Percentiles rank a stretch among this genome's conserved stretches.
These are phyloP conservation scores for Paracentrotus lividus DNA, from an alignment of 53 echinoderm and acorn worm species.

Conservation along the genomic window DNA sequence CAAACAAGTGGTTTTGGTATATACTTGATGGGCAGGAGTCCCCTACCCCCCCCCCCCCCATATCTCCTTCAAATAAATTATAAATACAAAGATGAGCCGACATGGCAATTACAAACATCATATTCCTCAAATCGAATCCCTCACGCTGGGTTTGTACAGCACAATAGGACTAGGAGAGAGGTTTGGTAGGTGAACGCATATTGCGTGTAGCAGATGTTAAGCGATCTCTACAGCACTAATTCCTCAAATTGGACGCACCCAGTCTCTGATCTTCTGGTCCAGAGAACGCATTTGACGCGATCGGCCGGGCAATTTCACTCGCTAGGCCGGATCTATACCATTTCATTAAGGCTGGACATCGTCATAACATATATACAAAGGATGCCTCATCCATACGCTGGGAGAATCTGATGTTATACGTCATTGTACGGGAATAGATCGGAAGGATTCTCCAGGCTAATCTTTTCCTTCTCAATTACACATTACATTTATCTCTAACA, in stretches of 20 bases:
- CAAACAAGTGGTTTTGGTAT: conserved; percentile 63
- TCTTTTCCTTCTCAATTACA: not conserved
- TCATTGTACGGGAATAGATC: not conserved
- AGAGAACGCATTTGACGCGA: conserved; percentile 49
- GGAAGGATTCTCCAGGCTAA: not conserved
- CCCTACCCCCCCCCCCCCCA: not conserved
- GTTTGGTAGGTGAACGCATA: not conserved
- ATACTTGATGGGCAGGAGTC: not conserved
- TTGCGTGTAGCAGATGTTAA: conserved; percentile 57
- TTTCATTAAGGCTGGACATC: not conserved
- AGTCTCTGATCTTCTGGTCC: conserved; percentile 59
- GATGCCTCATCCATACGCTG: not conserved
- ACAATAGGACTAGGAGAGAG: conserved; percentile 35
- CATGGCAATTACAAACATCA: conserved; percentile 56
- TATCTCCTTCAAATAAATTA: conserved; percentile 26
- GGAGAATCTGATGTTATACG: not conserved
- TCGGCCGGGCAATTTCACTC: conserved; percentile 20
- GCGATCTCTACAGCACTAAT: conserved; percentile 62
- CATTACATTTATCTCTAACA: not conserved
- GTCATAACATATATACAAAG: conserved; percentile 19
- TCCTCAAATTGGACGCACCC: conserved; percentile 52
- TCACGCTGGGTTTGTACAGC: conserved; percentile 23
- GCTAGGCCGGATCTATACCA: conserved; percentile 26
- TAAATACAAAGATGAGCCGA: conserved; percentile 58
- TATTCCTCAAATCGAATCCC: conserved; percentile 42